Base-by-base conservation (phyloP, 2,888 invertebrate species). In the Dascillus cervinus region DNA sequence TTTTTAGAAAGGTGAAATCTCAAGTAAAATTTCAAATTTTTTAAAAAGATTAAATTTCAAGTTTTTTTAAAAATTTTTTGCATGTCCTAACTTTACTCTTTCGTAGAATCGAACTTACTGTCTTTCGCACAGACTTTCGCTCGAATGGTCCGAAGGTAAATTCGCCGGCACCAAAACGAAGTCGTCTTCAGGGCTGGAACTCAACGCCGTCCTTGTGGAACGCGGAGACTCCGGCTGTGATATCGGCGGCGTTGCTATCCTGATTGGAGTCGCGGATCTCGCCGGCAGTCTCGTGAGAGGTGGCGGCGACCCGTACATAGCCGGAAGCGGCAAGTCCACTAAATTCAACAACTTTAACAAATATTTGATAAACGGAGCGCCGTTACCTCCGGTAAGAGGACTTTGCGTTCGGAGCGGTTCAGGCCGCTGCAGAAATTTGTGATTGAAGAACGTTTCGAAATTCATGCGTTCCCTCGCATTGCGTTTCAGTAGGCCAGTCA, bases 381-480 rank as follows among this genome's bases (percentile, higher is more conserved):
- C 8, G 17, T 28, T 29, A 48, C 49, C 50, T 32, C 43, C 39
- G 6, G 41, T 33, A 17, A 43, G 22, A 15, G 39, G 29, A 40
- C 54, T 55, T 58, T 65, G 70, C 54, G 60, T 67, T 56, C 58
- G 71, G 55, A 52, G 71, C 48, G 62, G 69, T 61, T 60, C 75
- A 52, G 59, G 75, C 62, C 83, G 76, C 60, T 82, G 81, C 45
- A 88, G 70, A 70, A 97, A 98, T 26, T 85, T 78, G 67, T 98
- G 97, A 60, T 77, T 81, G 72, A 97, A 97, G 71, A 98, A 97
- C 41, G 82, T 81, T 56, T 94, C 91, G 66, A 97, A 98, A 40
- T 90, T 84, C 75, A 99, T 91, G 46, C 98, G 76, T 62, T 98
- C 96, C 57, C 82, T 81, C 26, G 97, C 85, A 67, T 90, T 95